Conservation (phyloP, 2,113 vertebrate genomes). For the Melozone crissalis region DNA sequence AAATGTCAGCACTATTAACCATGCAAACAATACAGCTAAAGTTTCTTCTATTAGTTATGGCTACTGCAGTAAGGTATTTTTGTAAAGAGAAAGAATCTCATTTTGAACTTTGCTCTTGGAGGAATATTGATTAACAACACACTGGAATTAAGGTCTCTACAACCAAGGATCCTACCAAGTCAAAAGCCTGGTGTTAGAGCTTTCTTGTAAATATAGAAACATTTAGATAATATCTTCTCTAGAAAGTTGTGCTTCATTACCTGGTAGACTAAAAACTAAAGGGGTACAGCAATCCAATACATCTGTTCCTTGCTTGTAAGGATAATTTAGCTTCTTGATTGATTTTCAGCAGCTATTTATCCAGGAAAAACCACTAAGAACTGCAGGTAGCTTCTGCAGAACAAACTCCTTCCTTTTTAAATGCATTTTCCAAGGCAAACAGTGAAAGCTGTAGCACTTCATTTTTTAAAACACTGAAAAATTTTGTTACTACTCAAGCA, state of each 20-base stretch:
- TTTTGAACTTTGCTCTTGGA: neutral
- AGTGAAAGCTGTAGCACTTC: slow-evolving; percentile 1
- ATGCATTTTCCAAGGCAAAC: slow-evolving; percentile 58
- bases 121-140: neutral
- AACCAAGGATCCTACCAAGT: neutral
- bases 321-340: neutral
- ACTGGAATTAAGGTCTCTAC: neutral
- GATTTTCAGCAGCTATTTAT: neutral
- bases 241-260: neutral
- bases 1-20: neutral
- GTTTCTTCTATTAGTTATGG: neutral
- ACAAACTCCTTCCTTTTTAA: neutral
- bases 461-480: slow-evolving; percentile 59
- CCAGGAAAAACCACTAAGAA: neutral
- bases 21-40: neutral
- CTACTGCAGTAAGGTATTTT: neutral
- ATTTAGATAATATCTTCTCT: neutral
- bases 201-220: neutral
- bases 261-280: neutral
- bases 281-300: neutral
- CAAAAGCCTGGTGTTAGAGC: neutral
- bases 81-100: neutral
- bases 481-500: slow-evolving; percentile 51
- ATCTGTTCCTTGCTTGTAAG: neutral
- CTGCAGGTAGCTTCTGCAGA: neutral